A percentile compares a stretch with the other conserved stretches of the same genome.
Conservation (phyloP, 2,113 vertebrate genomes). For the Nanorana parkeri region DNA sequence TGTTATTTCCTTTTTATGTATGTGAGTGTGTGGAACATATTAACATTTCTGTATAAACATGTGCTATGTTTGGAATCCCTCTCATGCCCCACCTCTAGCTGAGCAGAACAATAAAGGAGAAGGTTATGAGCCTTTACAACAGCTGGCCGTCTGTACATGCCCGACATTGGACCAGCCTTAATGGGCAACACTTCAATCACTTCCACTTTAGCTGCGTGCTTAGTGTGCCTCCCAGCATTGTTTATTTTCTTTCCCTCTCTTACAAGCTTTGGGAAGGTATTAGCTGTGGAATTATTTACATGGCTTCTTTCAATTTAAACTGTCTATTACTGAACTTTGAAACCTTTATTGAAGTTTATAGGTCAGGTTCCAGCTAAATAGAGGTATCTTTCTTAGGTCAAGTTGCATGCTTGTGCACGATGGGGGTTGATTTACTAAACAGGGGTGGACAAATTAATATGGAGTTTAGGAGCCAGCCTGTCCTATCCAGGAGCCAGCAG, state of each 20-base stretch:
- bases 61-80: slow-evolving; percentile 82
- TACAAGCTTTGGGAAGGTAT: slow-evolving; percentile 38
- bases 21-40: slow-evolving; percentile 82
- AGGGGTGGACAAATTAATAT: too few relatives aligned
- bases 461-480: too few relatives aligned
- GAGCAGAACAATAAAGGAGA: slow-evolving; percentile 82
- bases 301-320: slow-evolving; percentile 33
- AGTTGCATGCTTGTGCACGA: neutral
- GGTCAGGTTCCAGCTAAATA: neutral
- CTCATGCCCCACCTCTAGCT: slow-evolving; percentile 86
- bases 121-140: slow-evolving; percentile 85
- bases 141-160: slow-evolving; percentile 83
- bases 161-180: slow-evolving; percentile 43
- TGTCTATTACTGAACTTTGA: slow-evolving; percentile 5
- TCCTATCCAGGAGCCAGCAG: too few relatives aligned
- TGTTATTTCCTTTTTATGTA: slow-evolving; percentile 85
- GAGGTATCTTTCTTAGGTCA: neutral
- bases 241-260: slow-evolving; percentile 29
- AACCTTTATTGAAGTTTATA: slow-evolving; percentile 32
- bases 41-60: slow-evolving; percentile 78
- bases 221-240: slow-evolving; percentile 42
- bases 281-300: slow-evolving; percentile 49
- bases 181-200: slow-evolving; percentile 57
- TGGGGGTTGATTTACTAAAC: too few relatives aligned
- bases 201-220: slow-evolving; percentile 50